phyloP scores from a whole-genome alignment of 2,797 vertebrate species.

The Notolabrus celidotus region DNA sequence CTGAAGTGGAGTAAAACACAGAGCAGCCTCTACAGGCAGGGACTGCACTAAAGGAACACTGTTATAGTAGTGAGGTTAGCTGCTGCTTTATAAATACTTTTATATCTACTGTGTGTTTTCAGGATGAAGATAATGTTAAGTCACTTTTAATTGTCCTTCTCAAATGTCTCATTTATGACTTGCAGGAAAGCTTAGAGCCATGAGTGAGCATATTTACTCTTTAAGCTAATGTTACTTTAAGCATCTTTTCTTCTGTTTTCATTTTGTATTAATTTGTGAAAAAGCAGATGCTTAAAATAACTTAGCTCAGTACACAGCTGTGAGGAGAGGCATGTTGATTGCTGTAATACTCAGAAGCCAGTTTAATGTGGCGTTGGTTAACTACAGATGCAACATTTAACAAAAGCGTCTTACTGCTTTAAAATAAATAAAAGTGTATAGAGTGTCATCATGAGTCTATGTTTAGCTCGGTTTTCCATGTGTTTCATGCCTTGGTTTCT shows the following conservation, averaged over 20 bases:
- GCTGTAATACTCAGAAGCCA: background rate
- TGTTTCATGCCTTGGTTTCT: no score
- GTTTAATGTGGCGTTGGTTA: background rate
- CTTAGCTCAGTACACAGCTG: background rate
- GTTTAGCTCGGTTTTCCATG: no score
- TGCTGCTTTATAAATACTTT: background rate
- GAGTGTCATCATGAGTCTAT: no score
- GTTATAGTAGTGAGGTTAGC: no score
- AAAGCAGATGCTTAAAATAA: background rate
- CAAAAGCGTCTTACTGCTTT: background rate
- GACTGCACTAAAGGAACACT: no score
- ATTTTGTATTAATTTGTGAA: background rate
- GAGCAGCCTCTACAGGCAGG: background rate
- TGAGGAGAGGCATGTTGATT: background rate
- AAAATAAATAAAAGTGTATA: background rate
- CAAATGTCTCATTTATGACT: no score
- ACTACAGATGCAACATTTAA: background rate
- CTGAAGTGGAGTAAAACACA: constrained; percentile 2
- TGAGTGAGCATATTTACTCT: no score
- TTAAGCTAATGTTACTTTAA: background rate
- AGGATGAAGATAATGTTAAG: background rate
- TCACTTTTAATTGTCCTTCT: background rate
- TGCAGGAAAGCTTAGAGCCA: no score
- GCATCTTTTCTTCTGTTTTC: background rate
- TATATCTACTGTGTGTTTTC: background rate